These are phyloP conservation scores for Picathartes gymnocephalus DNA, from an alignment of 2,113 vertebrate species.

Conservation along the genomic window DNA sequence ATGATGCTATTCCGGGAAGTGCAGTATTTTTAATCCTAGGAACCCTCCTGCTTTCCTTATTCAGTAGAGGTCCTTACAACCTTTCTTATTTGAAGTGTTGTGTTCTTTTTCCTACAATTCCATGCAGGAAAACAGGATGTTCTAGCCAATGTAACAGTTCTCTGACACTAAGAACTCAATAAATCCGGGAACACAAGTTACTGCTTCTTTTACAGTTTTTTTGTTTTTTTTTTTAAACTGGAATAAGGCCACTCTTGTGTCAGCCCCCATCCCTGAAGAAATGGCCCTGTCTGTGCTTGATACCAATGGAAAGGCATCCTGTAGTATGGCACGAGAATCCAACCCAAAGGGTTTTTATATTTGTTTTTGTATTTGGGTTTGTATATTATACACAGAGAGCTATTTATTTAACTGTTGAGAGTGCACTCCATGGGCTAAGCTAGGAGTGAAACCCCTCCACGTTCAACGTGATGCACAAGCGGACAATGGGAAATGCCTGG, in stretches of 20 bases:
- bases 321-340: not conserved
- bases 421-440: not conserved
- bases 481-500: not conserved
- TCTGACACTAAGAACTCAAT: not conserved
- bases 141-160: not conserved
- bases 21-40: not conserved
- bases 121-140: not conserved
- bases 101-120: not conserved
- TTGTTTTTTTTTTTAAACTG: not conserved
- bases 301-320: not conserved
- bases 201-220: not conserved
- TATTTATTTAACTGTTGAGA: not conserved
- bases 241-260: not conserved
- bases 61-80: not conserved
- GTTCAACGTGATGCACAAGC: accelerated
- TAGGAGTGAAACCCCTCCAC: not conserved
- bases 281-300: not conserved
- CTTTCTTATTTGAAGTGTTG: not conserved
- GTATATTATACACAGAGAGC: not conserved
- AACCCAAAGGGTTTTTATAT: not conserved
- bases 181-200: not conserved
- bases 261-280: not conserved
- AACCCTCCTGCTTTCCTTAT: not conserved
- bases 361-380: no score
- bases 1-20: not conserved